A percentile compares a stretch with the other conserved stretches of the same genome.
These are phyloP conservation scores for Pammene aurita DNA, from an alignment of 2,888 invertebrate genomes.

Conservation along the genomic window DNA sequence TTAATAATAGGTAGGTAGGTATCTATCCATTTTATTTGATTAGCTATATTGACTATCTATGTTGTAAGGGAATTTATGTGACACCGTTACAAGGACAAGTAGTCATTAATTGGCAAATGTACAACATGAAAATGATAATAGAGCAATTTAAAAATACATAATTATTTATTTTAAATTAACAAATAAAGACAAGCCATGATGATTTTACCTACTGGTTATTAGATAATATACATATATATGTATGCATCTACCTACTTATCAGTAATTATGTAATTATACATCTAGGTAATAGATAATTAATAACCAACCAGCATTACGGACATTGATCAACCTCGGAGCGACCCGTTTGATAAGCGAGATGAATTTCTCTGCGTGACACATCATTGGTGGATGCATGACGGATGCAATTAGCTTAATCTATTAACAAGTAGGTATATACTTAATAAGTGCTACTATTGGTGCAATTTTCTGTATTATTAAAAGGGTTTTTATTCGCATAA, in stretches of 20 bases:
- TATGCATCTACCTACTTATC: not conserved
- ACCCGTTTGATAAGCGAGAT: slow-evolving; percentile 58
- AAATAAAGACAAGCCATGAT: too few species aligned
- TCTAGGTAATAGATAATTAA: not conserved
- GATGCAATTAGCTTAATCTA: slow-evolving; percentile 31
- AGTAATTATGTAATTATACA: not conserved
- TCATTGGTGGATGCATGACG: slow-evolving; percentile 52
- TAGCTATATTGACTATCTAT: not conserved
- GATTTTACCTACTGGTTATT: too few species aligned
- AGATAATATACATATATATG: not conserved
- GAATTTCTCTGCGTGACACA: slow-evolving; percentile 63
- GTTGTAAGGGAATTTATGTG: too few species aligned
- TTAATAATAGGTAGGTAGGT: not conserved
- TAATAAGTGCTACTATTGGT: not conserved
- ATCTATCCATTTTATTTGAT: not conserved
- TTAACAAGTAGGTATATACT: slow-evolving; percentile 14
- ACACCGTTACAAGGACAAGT: too few species aligned
- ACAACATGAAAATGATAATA: too few species aligned
- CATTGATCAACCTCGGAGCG: slow-evolving; percentile 35
- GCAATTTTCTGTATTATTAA: not conserved
- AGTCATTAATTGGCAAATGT: too few species aligned
- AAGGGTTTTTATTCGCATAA: too few species aligned
- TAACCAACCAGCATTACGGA: slow-evolving; percentile 11
- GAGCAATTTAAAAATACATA: too few species aligned
- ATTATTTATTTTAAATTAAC: too few species aligned